Percentiles rank a stretch among this genome's conserved stretches.
These are phyloP conservation scores for Anser brachyrhynchus DNA, from an alignment of 2,113 vertebrate species.

Conservation along the genomic window DNA sequence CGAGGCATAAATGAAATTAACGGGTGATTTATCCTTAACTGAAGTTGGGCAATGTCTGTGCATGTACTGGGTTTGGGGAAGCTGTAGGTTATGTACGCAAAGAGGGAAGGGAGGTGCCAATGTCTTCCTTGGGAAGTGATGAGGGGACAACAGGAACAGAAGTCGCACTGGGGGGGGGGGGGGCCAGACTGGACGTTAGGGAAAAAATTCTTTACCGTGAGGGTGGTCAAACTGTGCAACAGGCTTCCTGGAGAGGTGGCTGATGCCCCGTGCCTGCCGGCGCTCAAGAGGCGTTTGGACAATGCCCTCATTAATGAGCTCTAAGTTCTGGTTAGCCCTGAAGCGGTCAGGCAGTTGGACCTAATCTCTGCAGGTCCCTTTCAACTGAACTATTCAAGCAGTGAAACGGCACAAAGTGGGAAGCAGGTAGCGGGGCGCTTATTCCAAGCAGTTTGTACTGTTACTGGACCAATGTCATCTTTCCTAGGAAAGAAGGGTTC, in stretches of 20 bases:
- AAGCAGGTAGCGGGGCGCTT: background rate
- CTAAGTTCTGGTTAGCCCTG: background rate
- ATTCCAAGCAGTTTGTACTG: fast-evolving
- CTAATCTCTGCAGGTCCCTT: background rate
- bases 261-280: background rate
- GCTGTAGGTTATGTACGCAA: too few relatives aligned
- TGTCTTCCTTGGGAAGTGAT: background rate
- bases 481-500: too few relatives aligned
- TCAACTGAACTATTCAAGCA: background rate
- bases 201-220: background rate
- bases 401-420: fast-evolving
- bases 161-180: background rate
- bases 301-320: background rate
- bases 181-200: background rate
- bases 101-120: background rate
- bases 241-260: background rate
- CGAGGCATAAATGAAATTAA: too few relatives aligned
- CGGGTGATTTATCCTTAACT: fast-evolving
- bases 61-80: fast-evolving
- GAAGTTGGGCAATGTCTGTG: too few relatives aligned
- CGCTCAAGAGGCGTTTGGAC: too few relatives aligned
- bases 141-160: background rate
- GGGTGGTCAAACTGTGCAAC: background rate
- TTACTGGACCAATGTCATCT: fast-evolving
- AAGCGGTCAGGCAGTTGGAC: background rate